These are phyloP conservation scores for Zygothrica quintamaculata DNA, from an alignment of 2,888 invertebrate genomes.

Conservation along the genomic window DNA sequence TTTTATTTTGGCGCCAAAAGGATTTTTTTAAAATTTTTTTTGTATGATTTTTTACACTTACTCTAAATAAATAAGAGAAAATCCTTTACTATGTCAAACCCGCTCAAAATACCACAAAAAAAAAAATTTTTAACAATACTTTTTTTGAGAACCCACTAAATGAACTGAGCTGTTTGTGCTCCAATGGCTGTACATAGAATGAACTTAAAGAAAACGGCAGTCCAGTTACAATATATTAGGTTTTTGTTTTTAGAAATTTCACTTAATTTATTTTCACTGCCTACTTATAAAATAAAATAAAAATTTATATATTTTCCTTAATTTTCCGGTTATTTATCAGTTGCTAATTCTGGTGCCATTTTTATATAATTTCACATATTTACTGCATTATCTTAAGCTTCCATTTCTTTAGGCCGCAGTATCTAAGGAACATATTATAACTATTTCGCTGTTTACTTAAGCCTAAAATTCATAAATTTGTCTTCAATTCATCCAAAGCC, in stretches of 20 bases:
- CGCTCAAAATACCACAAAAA: neutral
- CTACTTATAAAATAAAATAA: slow-evolving; percentile 20
- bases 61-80: too few relatives aligned
- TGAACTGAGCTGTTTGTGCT: slow-evolving; percentile 18
- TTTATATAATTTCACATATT: too few relatives aligned
- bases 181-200: slow-evolving; percentile 22
- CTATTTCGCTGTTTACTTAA: too few relatives aligned
- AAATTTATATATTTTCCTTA: too few relatives aligned
- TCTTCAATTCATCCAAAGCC: too few relatives aligned
- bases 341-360: too few relatives aligned
- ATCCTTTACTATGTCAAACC: neutral
- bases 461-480: too few relatives aligned
- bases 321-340: too few relatives aligned
- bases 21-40: neutral
- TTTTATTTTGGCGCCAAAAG: too few relatives aligned
- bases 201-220: slow-evolving; percentile 10
- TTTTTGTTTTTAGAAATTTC: neutral
- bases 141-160: slow-evolving; percentile 1
- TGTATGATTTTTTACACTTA: neutral
- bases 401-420: too few relatives aligned
- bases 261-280: slow-evolving; percentile 13
- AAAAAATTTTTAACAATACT: slow-evolving; percentile 16
- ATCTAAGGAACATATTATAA: too few relatives aligned
- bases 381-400: too few relatives aligned
- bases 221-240: neutral